These are phyloP conservation scores for Catharus fuscescens DNA, from an alignment of 2,113 vertebrate genomes.

Conservation along the genomic window DNA sequence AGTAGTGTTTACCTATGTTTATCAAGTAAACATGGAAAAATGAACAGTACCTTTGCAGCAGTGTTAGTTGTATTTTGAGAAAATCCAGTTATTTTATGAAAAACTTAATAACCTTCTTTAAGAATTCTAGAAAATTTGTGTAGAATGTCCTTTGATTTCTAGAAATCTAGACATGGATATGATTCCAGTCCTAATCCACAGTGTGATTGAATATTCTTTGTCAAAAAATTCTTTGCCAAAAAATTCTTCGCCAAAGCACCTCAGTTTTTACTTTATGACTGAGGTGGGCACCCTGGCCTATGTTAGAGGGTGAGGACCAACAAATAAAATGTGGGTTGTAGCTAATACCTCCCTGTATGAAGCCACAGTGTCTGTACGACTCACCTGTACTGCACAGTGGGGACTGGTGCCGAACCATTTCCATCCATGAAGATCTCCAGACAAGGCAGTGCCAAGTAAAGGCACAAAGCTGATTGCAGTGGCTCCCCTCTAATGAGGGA, in stretches of 20 bases:
- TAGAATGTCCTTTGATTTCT: background rate
- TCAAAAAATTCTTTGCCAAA: background rate
- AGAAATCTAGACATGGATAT: background rate
- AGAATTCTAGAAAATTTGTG: background rate
- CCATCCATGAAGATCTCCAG: background rate
- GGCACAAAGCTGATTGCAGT: background rate
- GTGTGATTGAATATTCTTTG: background rate
- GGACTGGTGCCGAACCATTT: background rate
- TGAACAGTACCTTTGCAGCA: background rate
- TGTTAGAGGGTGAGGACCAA: background rate
- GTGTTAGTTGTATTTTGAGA: background rate
- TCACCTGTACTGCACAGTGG: background rate
- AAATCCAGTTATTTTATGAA: background rate
- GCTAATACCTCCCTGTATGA: background rate
- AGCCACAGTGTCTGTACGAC: too few relatives aligned
- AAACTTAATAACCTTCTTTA: background rate
- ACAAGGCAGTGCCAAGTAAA: background rate
- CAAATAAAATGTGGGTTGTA: background rate
- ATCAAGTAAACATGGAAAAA: background rate
- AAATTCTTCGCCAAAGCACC: background rate
- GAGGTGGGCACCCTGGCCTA: accelerated
- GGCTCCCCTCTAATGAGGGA: background rate
- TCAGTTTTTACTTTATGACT: background rate
- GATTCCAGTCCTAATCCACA: background rate
- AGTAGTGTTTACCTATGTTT: background rate